These are phyloP conservation scores for Varroa destructor DNA, from an alignment of 1,140 invertebrate species.

Conservation along the genomic window DNA sequence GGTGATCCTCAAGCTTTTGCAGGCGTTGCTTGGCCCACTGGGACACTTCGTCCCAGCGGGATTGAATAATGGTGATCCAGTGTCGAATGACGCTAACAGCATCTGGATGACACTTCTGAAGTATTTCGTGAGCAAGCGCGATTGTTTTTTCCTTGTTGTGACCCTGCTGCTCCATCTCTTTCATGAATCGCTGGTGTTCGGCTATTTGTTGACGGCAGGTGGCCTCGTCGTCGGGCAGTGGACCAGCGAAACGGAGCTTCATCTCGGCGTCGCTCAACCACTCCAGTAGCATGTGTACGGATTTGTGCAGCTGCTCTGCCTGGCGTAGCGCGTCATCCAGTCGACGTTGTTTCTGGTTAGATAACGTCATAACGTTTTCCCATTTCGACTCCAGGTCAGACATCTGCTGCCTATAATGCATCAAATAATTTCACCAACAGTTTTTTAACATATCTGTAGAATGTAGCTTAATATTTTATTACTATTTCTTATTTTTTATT, in stretches of 20 bases:
- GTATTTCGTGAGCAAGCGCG: conserved; percentile 67
- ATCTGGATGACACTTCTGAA: conserved; percentile 83
- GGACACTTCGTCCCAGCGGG: conserved; percentile 76
- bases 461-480: too few species aligned
- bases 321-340: conserved; percentile 66
- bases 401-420: conserved; percentile 50
- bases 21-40: conserved; percentile 52
- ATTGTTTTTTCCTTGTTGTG: conserved; percentile 73
- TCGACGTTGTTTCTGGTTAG: conserved; percentile 58
- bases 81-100: conserved; percentile 85
- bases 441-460: too few species aligned
- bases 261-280: conserved; percentile 92
- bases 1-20: conserved; percentile 61
- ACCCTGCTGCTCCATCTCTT: conserved; percentile 68
- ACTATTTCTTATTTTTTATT: too few species aligned
- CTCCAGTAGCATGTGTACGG: conserved; percentile 79
- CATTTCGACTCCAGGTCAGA: conserved; percentile 68
- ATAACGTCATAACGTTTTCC: conserved; percentile 64
- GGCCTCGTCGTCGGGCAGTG: conserved; percentile 75
- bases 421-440: too few species aligned
- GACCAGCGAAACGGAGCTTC: conserved; percentile 67
- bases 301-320: conserved; percentile 83
- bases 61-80: conserved; percentile 91
- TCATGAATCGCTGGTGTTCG: conserved; percentile 71
- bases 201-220: conserved; percentile 66